Percentiles rank a stretch among this genome's conserved stretches.
Conservation (phyloP, 1,140 invertebrate species). For the Trichoplusia ni region DNA sequence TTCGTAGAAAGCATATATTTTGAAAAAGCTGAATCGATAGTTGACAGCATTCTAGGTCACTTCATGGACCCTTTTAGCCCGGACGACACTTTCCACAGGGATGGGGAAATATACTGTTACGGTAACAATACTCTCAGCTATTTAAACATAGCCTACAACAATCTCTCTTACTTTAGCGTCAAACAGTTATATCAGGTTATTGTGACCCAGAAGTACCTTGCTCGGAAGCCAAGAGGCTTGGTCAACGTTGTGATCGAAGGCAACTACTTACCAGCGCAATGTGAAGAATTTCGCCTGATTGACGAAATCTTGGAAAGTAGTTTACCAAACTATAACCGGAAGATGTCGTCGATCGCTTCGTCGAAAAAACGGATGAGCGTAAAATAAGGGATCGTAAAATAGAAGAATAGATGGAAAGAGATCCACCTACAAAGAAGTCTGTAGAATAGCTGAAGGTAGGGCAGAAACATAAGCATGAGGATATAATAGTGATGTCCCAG, state of each 20-base stretch:
- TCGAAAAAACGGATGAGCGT: too few relatives aligned
- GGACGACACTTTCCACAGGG: conserved; percentile 38
- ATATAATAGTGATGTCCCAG: too few relatives aligned
- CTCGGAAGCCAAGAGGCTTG: conserved; percentile 54
- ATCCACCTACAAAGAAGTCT: too few relatives aligned
- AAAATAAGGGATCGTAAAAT: too few relatives aligned
- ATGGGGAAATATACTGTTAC: conserved; percentile 44
- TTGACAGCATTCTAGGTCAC: conserved; percentile 43
- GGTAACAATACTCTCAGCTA: conserved; percentile 57
- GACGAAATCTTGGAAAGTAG: conserved; percentile 50
- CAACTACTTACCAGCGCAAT: conserved; percentile 52
- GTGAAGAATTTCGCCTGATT: conserved; percentile 50
- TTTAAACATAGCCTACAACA: conserved; percentile 64
- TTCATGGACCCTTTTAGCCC: conserved; percentile 55
- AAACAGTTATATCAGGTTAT: conserved; percentile 53
- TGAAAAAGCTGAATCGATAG: conserved; percentile 50
- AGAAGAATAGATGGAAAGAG: too few relatives aligned
- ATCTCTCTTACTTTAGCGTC: conserved; percentile 52
- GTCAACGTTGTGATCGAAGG: conserved; percentile 61
- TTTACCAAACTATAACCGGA: conserved; percentile 16
- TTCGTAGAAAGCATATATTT: conserved; percentile 40
- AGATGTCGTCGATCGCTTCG: too few relatives aligned
- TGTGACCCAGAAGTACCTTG: conserved; percentile 42
- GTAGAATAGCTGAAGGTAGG: too few relatives aligned
- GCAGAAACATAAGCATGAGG: too few relatives aligned